These are phyloP conservation scores for Phaonia tiefii DNA, from an alignment of 2,888 invertebrate genomes.

Conservation along the genomic window DNA sequence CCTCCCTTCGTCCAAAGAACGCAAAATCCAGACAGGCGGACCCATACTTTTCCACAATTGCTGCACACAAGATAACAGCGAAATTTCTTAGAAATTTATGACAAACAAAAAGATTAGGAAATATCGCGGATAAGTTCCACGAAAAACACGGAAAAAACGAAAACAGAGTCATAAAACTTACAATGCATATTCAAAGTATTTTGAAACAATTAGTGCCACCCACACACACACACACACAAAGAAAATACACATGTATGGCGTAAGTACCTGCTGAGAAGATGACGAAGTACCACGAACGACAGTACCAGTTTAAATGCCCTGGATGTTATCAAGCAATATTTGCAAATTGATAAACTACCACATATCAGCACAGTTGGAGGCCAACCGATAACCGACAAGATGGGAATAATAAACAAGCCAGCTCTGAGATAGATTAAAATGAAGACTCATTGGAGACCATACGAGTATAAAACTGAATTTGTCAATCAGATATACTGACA, in stretches of 20 bases:
- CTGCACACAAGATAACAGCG: constrained; percentile 14
- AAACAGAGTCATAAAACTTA: neutral
- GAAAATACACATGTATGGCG: too few relatives aligned
- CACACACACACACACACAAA: too few relatives aligned
- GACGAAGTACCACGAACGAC: neutral
- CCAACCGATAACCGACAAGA: neutral
- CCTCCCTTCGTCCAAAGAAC: constrained; percentile 2
- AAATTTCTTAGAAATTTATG: neutral
- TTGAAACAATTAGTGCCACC: neutral
- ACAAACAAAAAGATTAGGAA: constrained; percentile 8
- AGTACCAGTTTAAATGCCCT: neutral
- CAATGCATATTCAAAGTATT: too few relatives aligned
- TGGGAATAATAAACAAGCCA: constrained; percentile 15
- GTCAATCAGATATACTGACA: constrained; percentile 31
- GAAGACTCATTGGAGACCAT: constrained; percentile 41
- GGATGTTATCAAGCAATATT: constrained; percentile 10
- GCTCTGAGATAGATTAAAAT: constrained; percentile 23
- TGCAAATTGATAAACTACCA: constrained; percentile 33
- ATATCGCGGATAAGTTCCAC: constrained; percentile 13
- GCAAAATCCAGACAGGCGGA: constrained; percentile 34
- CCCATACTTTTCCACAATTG: constrained; percentile 26
- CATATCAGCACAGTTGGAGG: constrained; percentile 23
- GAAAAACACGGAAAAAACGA: constrained; percentile 17
- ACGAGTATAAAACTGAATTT: constrained; percentile 53
- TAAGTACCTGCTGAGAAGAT: constrained; percentile 28